These are phyloP conservation scores for Heterotis niloticus DNA, from an alignment of 2,113 vertebrate species.

Conservation along the genomic window DNA sequence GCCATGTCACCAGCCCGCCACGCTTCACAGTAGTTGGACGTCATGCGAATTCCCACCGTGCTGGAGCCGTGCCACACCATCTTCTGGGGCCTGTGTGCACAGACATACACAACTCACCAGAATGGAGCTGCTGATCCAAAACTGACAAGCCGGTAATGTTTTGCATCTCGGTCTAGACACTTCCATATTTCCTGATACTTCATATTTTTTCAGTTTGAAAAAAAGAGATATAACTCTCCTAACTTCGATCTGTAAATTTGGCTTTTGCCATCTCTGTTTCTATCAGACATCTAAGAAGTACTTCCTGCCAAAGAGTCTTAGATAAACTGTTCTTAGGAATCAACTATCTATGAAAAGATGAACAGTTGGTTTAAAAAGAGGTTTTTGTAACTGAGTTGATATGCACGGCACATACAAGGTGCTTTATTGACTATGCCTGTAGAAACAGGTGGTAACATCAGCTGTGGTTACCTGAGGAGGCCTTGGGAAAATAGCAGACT, in stretches of 20 bases:
- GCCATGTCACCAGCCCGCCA: slow-evolving; percentile 74
- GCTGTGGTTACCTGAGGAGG: no score
- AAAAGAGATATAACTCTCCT: background rate
- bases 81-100: slow-evolving; percentile 78
- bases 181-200: background rate
- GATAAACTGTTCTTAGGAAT: background rate
- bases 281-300: no score
- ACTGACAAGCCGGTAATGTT: background rate
- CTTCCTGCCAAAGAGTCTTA: no score
- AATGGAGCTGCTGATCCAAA: background rate
- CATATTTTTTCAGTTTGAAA: background rate
- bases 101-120: background rate
- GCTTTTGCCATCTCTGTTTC: no score
- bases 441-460: background rate
- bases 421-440: background rate
- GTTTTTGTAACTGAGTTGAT: no score
- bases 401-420: background rate
- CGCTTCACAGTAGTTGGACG: slow-evolving; percentile 85
- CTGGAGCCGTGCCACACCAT: slow-evolving; percentile 87
- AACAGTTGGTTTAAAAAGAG: background rate
- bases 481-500: no score
- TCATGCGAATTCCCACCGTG: slow-evolving; percentile 70
- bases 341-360: background rate
- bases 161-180: background rate
- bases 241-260: no score